Base-by-base conservation (phyloP, 1,140 invertebrate species). In the Nasonia longicornis region DNA sequence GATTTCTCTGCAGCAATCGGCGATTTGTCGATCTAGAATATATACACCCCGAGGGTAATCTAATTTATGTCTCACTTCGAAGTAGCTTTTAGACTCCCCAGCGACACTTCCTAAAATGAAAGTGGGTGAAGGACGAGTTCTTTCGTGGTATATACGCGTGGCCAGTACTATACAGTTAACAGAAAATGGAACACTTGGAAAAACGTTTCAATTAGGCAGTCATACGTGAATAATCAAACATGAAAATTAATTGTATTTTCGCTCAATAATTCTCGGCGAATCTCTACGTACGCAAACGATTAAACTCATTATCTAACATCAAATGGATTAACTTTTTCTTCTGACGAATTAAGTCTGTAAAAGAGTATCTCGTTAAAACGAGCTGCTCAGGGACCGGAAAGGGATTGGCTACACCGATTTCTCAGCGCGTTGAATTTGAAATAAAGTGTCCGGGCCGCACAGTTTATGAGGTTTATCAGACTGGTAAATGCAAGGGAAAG, bases 401-500 rank as follows among this genome's bases (percentile, higher is more conserved):
- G 52, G 20, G 52, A 58, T 58, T 20, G 52, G 52, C 52, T n/a
- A n/a, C 52, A n/a, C 52, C 52, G 52, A 3, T 12, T 66, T 63
- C 20, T n/a, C 58, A 7, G 29, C 58, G 31, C 12, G 38, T 42
- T 71, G 64, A 71, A 42, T 79, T 58, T 71, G 22, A 79, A 79
- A 73, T 64, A 79, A 72, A 79, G 71, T 58, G 38, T 64, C n/a
- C 48, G 7, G 31, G 12, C 1, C 26, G 26, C 26, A 26, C 22
- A 73, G 58, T 66, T 80, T 75, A 69, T 22, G 63, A 80, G 35
- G 38, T 74, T 80, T 80, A 80, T 75, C 72, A 67, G 63, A 67
- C 63, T 52, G 42, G 71, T 77, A 84, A 84, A 84, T 84, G 84
- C 82, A 85, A 79, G 66, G 64, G 73, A 82, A 83, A 80, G 83